These are phyloP conservation scores for Limnothrissa miodon DNA, from an alignment of 2,113 vertebrate species.

Conservation along the genomic window DNA sequence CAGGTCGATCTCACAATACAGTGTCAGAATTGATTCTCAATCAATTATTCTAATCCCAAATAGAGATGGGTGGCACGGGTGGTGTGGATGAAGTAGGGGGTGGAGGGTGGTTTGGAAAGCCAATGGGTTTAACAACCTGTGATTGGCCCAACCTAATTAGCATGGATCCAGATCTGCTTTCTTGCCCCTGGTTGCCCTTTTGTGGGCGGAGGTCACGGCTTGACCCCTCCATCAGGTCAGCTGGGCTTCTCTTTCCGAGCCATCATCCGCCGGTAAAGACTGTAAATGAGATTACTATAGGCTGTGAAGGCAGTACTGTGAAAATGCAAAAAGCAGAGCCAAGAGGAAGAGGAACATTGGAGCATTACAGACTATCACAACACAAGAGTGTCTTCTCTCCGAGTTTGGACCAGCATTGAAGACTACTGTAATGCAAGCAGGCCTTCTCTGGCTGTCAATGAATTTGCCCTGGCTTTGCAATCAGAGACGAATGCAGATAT, in stretches of 20 bases:
- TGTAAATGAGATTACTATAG: neutral
- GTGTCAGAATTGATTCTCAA: constrained; percentile 39
- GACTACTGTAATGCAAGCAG: too few relatives aligned
- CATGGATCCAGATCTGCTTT: constrained; percentile 18
- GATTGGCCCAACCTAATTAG: constrained; percentile 37
- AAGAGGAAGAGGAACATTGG: neutral
- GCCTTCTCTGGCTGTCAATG: too few relatives aligned
- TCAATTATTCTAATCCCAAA: constrained; percentile 41
- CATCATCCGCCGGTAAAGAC: neutral
- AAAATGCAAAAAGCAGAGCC: neutral
- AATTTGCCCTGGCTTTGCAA: neutral
- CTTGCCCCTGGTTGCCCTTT: constrained; percentile 10
- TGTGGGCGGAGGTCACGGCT: neutral
- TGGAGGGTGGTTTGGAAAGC: neutral
- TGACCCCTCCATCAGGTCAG: neutral
- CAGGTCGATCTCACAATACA: constrained; percentile 22
- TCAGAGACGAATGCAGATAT: neutral
- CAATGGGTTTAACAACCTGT: constrained; percentile 33
- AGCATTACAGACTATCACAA: neutral
- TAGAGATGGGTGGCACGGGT: constrained; percentile 2
- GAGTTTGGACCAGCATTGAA: neutral
- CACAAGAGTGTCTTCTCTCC: neutral
- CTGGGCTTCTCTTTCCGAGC: neutral
- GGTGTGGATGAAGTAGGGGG: neutral
- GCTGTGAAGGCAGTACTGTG: neutral